Conservation (phyloP, 2,797 vertebrate genomes). For the Lophius americanus region DNA sequence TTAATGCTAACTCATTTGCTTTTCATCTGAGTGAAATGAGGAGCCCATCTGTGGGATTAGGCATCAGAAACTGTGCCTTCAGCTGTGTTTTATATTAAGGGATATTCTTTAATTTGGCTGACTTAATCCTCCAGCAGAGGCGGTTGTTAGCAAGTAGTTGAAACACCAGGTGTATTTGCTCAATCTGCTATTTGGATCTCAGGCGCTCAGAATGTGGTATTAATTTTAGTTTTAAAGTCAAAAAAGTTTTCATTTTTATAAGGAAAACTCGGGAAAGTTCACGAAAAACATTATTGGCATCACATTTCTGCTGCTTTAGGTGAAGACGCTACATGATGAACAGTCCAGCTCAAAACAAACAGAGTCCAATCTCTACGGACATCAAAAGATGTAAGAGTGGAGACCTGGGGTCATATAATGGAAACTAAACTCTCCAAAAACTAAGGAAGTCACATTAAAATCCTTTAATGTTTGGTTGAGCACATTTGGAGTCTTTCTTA, state of each 20-base stretch:
- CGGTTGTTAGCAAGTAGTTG: neutral
- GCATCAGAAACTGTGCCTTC: constrained; percentile 22
- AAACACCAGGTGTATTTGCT: neutral
- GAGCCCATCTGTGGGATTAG: constrained; percentile 48
- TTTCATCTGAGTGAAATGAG: constrained; percentile 57
- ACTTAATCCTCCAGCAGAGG: constrained; percentile 6
- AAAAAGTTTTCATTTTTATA: neutral
- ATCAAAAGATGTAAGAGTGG: no score
- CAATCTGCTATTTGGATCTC: neutral
- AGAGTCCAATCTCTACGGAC: no score
- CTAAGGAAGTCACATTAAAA: no score
- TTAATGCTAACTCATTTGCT: constrained; percentile 57
- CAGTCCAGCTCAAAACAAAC: no score
- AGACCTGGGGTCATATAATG: no score
- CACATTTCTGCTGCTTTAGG: no score
- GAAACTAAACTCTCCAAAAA: no score
- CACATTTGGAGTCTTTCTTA: no score
- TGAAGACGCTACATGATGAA: no score
- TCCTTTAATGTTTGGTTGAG: no score
- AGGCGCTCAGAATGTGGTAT: constrained; percentile 1
- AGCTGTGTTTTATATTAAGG: constrained; percentile 8
- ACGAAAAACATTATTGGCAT: no score
- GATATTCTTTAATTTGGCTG: constrained; percentile 29
- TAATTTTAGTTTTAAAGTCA: neutral
- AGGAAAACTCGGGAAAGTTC: neutral